Conservation (phyloP, 1,140 invertebrate genomes). For the Temnothorax curvispinosus region DNA sequence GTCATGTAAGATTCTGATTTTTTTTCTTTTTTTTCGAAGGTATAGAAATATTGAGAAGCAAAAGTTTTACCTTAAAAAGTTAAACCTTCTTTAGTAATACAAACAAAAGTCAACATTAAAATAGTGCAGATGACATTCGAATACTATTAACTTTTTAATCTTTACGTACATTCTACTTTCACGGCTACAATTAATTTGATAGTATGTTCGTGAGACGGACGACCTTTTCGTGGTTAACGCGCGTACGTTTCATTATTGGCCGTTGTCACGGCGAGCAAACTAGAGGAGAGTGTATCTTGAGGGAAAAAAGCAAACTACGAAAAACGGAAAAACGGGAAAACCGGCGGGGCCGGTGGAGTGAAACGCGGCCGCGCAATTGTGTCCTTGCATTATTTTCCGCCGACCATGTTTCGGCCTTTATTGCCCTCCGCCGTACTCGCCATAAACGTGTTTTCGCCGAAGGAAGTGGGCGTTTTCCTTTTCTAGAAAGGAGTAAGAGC, state of each 20-base stretch:
- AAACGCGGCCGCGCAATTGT: constrained; percentile 42
- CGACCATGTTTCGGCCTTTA: constrained; percentile 56
- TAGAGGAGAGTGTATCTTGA: not conserved
- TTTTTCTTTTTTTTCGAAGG: not conserved
- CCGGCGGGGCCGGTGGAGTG: not conserved
- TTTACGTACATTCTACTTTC: not conserved
- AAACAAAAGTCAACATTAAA: not conserved
- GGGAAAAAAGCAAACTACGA: not conserved
- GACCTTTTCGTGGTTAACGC: constrained; percentile 11
- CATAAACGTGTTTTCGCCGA: constrained; percentile 67
- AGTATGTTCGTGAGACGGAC: not conserved
- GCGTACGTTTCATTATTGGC: constrained; percentile 52
- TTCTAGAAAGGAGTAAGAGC: not conserved
- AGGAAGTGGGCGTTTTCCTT: constrained; percentile 18
- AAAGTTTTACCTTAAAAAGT: too few species aligned
- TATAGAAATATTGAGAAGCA: not conserved
- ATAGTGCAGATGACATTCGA: not conserved
- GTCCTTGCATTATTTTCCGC: constrained; percentile 55
- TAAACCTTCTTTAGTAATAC: not conserved
- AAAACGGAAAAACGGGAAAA: not conserved
- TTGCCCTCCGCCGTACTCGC: constrained; percentile 50
- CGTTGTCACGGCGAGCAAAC: constrained; percentile 9
- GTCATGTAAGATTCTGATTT: not conserved
- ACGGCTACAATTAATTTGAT: constrained; percentile 2
- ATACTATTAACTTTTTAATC: not conserved